Conservation (phyloP, 2,113 vertebrate species). For the Gambusia affinis region DNA sequence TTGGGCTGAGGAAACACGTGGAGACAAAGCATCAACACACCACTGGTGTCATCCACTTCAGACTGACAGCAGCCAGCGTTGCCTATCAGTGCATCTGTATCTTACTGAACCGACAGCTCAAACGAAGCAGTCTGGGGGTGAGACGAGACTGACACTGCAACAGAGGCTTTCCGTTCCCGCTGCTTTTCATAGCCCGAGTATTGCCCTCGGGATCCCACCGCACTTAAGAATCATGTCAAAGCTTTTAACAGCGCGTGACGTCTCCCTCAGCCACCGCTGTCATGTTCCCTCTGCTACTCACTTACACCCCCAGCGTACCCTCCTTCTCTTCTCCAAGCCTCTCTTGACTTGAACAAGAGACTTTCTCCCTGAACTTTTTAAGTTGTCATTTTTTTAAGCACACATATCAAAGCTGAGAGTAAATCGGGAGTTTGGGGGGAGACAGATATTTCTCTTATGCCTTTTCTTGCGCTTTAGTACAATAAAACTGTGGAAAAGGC, state of each 20-base stretch:
- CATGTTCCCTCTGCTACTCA: slow-evolving; percentile 65
- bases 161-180: slow-evolving; percentile 42
- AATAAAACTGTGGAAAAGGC: slow-evolving; percentile 65
- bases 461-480: slow-evolving; percentile 67
- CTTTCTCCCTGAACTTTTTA: slow-evolving; percentile 69
- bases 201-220: slow-evolving; percentile 62
- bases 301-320: slow-evolving; percentile 19
- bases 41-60: slow-evolving; percentile 43
- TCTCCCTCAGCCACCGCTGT: slow-evolving; percentile 74
- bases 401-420: slow-evolving; percentile 76
- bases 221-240: slow-evolving; percentile 75
- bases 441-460: slow-evolving; percentile 69
- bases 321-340: slow-evolving; percentile 24
- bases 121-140: slow-evolving; percentile 37
- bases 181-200: slow-evolving; percentile 48
- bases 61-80: slow-evolving; percentile 41
- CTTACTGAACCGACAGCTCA: slow-evolving; percentile 24
- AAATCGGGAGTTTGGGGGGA: slow-evolving; percentile 22
- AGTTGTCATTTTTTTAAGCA: slow-evolving; percentile 80
- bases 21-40: neutral
- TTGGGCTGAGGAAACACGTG: neutral
- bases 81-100: slow-evolving; percentile 36
- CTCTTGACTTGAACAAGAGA: slow-evolving; percentile 61
- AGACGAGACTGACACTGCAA: slow-evolving; percentile 51
- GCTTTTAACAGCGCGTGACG: slow-evolving; percentile 60